A percentile compares a stretch with the other conserved stretches of the same genome.
phyloP scores from a whole-genome alignment of 2,888 invertebrate genomes.

The Arge pagana region DNA sequence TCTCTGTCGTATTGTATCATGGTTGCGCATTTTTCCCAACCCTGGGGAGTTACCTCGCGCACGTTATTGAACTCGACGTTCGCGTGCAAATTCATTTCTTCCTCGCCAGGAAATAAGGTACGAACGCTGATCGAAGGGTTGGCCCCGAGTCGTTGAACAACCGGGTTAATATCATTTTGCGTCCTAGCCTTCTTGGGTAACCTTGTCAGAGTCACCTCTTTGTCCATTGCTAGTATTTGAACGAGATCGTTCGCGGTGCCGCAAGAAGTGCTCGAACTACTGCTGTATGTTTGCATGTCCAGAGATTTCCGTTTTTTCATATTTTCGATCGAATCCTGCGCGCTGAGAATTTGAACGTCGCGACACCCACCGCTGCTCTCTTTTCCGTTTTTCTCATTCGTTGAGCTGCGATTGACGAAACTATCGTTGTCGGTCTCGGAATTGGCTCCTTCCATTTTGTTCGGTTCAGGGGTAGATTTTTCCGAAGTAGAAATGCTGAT shows the following conservation, averaged over 20 bases:
- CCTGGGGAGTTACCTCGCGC: conserved; percentile 77
- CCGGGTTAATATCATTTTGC: conserved; percentile 64
- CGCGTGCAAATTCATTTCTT: conserved; percentile 78
- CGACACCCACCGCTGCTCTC: conserved; percentile 30
- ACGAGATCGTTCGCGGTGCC: conserved; percentile 44
- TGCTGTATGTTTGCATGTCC: conserved; percentile 42
- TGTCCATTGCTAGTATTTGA: conserved; percentile 61
- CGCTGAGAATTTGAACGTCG: conserved; percentile 43
- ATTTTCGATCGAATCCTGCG: conserved; percentile 53
- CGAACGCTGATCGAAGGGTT: conserved; percentile 84
- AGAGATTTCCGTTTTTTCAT: conserved; percentile 53
- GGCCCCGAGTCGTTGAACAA: conserved; percentile 70
- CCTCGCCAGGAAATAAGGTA: conserved; percentile 81
- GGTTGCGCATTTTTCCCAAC: conserved; percentile 82
- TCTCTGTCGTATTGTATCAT: conserved; percentile 81
- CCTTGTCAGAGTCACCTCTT: conserved; percentile 66
- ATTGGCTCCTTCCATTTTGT: conserved; percentile 39
- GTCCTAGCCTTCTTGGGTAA: conserved; percentile 59
- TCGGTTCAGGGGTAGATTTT: conserved; percentile 45
- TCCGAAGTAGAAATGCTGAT: conserved; percentile 39
- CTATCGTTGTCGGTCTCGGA: conserved; percentile 36
- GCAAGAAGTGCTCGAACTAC: conserved; percentile 24
- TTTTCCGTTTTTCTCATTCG: conserved; percentile 25
- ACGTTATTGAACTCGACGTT: conserved; percentile 75
- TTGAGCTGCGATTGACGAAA: conserved; percentile 24